These are phyloP conservation scores for Oncorhynchus nerka DNA, from an alignment of 2,113 vertebrate species.

Conservation along the genomic window DNA sequence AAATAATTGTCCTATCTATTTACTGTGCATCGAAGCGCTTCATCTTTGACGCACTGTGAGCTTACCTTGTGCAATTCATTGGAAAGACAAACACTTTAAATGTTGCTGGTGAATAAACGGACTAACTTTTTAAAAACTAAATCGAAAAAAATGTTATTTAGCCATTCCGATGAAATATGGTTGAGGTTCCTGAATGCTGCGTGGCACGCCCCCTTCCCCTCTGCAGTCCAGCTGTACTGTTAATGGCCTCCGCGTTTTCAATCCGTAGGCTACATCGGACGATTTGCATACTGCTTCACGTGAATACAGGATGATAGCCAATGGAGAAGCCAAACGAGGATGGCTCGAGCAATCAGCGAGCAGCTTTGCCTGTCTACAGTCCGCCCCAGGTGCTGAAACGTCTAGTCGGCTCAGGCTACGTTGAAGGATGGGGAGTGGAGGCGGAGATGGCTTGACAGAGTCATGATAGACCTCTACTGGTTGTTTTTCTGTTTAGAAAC, in stretches of 20 bases:
- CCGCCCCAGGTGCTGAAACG: neutral
- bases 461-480: slow-evolving; percentile 16
- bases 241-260: neutral
- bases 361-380: neutral
- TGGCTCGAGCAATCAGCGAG: slow-evolving; percentile 19
- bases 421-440: neutral
- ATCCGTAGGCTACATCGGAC: neutral
- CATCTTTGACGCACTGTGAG: too few relatives aligned
- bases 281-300: slow-evolving; percentile 28
- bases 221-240: slow-evolving; percentile 8
- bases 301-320: slow-evolving; percentile 10
- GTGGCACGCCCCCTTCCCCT: slow-evolving; percentile 1
- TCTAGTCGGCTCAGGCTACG: neutral
- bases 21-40: neutral
- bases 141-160: neutral
- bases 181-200: neutral
- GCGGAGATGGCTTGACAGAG: neutral
- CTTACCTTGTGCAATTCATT: slow-evolving; percentile 27
- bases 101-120: neutral
- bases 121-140: neutral
- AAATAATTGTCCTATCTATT: neutral
- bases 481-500: neutral
- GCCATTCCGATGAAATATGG: neutral
- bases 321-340: neutral
- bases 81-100: slow-evolving; percentile 2